Base-by-base conservation (phyloP, 2,113 vertebrate species). In the Neolamprologus toae region DNA sequence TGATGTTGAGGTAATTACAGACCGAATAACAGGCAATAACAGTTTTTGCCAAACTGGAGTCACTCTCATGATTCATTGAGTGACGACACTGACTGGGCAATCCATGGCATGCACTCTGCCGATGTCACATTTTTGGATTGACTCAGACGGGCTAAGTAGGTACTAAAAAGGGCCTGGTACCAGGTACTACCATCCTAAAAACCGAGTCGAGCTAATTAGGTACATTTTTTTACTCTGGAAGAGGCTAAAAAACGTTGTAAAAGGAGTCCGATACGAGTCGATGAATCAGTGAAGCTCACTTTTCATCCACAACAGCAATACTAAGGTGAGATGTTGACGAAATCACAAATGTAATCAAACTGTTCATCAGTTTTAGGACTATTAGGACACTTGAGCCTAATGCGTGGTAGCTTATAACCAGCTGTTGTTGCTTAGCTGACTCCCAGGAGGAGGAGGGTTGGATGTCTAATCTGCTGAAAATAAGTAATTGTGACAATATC, bases 191-290 rank as follows among this genome's bases (percentile, higher is more conserved):
- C 19, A 37, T 0, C 4, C 61, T 8, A 21, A 13, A 37, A 37
- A 37, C 19, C 0, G 2, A 37, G 10, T 37, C 1, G 10, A 37
- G 33, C 10, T 37, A 37, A 21, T 37, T 66, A 37, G 4, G 61
- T 21, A 37, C 3, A 13, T 37, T 21, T 5, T n/a, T 66, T 66
- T 59, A 59, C 55, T 57, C 4, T 57, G 55, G 55, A 28, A 59
- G 23, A 66, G 19, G 33, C 61, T 66, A 66, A 66, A 37, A 63
- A 12, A 13, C 0, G 2, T 66, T 66, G 33, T 8, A 66, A 66
- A 66, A 21, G 4, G 0, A 37, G 61, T 37, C 33, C 1, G 2
- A 66, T 66, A 37, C 0, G 1, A 2, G 33, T 37, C 10, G 1
- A 66, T 21, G 33, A 66, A 66, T 37, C 10, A 8, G 33, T 37